A percentile compares a stretch with the other conserved stretches of the same genome.
Evolutionary conservation across 2,797 vertebrate species (phyloP).

Genomic region (Megalops cyprinoides): DNA sequence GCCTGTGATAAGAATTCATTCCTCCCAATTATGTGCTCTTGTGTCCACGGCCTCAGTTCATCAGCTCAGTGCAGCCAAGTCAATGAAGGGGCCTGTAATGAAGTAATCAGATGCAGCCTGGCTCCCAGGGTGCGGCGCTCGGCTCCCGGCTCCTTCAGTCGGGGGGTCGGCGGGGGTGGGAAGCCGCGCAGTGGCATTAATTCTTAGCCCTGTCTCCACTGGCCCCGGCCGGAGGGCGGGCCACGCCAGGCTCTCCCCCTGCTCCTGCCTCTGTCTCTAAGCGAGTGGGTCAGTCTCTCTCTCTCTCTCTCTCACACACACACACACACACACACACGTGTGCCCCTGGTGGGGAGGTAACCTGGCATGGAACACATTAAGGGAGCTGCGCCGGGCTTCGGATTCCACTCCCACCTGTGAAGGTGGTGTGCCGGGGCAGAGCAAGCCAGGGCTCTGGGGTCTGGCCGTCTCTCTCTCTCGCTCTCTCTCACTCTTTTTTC

Average conservation of each 20-base stretch:
- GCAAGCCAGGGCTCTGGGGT: neutral
- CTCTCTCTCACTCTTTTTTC: neutral
- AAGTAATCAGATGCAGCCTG: conserved; percentile 84
- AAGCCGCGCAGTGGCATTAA: conserved; percentile 65
- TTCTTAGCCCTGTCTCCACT: conserved; percentile 64
- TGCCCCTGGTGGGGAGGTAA: neutral
- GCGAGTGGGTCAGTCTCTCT: conserved; percentile 52
- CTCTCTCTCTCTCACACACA: too few species aligned
- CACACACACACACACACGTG: too few species aligned
- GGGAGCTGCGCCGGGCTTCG: conserved; percentile 31
- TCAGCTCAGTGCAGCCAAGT: conserved; percentile 83
- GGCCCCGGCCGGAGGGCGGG: conserved; percentile 59
- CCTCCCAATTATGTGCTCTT: conserved; percentile 88
- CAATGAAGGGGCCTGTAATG: conserved; percentile 88
- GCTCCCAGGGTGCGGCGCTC: conserved; percentile 68
- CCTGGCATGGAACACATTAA: conserved; percentile 43
- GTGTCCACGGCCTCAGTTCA: conserved; percentile 91
- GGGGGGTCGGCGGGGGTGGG: conserved; percentile 35
- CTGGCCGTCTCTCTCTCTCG: neutral
- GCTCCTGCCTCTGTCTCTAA: conserved; percentile 51
- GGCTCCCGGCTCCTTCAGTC: conserved; percentile 53
- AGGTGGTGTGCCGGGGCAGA: neutral
- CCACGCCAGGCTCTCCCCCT: conserved; percentile 48
- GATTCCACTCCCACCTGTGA: conserved; percentile 44
- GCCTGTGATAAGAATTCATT: conserved; percentile 91